Evolutionary conservation across 2,113 vertebrate species (phyloP), one percentile per base, ranked within the genome.

Genomic region (Brachyhypopomus gauderio): DNA sequence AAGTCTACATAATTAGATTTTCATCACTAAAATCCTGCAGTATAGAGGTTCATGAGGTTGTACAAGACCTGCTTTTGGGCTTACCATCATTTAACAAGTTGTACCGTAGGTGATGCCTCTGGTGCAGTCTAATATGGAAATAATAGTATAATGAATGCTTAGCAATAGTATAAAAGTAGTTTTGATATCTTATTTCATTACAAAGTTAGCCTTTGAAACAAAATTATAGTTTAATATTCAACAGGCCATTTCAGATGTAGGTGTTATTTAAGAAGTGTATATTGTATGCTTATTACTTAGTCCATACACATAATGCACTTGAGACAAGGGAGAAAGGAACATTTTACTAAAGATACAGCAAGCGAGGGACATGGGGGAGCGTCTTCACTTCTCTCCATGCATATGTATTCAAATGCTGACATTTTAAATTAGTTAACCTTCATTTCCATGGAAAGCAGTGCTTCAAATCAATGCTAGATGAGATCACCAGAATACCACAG

Each of bases 351-450:
- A 36, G 48, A 56, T 72, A 17, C 75, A 75, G 14, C 20, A 45
- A 30, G 19, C 19, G 62, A 80, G 72, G 52, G 82, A 82, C 56
- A 9, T 55, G 16, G n/a, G 45, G 58, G 60, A 79, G 14, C 22
- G 64, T 52, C 72, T 55, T 82, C 55, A 58, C 20, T 60, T 83
- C 41, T 81, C 81, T 75, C 59, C 36, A 11, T 82, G 82, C 79
- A 58, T 16, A 84, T 83, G 20, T 80, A 90, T 87, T 88, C 64
- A 87, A 79, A 89, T 79, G 71, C 75, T 83, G 75, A 89, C 87
- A 86, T 87, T 88, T 83, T 82, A 81, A 77, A 60, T 59, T 48
- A 20, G 76, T 84, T 87, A 66, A 80, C 84, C 34, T 70, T 86
- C 48, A 82, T 83, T 87, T 84, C 67, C 64, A 81, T 83, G 81